Evolutionary conservation across 2,888 invertebrate genomes (phyloP), one percentile per base, ranked within the genome.

Genomic region (Xanthorhoe designata): DNA sequence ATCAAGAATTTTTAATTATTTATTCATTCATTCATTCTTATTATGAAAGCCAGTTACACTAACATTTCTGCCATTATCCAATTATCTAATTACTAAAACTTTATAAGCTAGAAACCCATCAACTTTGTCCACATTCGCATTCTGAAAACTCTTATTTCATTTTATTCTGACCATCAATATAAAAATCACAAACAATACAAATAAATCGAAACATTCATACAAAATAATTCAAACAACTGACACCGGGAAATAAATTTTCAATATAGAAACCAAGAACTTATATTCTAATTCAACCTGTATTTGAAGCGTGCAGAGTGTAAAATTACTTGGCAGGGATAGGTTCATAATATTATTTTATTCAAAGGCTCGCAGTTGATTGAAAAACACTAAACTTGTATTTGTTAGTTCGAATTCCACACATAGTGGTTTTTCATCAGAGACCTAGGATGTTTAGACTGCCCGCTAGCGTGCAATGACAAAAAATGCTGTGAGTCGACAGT

Each of bases 281-380:
- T 32, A 47, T 19, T 9, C 19, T 18, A 45, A 47, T 58, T 32
- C 58, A 19, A 18, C 5, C 18, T 45, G 32, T 63, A 18, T 63
- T 17, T 10, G 2, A 13, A 17, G 8, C 2, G 0, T 0, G 5
- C 45, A 61, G 49, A 15, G 53, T 42, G 2, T 55, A 52, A 38
- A 53, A 32, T 60, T 38, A 38, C 15, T 49, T 61, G 42, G 19
- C n/a, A 4, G 45, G 38, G 38, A 19, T n/a, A 18, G 52, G 61
- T n/a, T n/a, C n/a, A n/a, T n/a, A n/a, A n/a, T n/a, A 64, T 61
- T 67, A 67, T 67, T 64, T 59, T 64, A 64, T 61, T 61, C 45
- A 51, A 63, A 65, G 49, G 35, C 17, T 42, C 18, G 49, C 35
- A 62, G 55, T 65, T 67, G 64, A 70, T 70, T 70, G 67, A 67